A percentile compares a stretch with the other conserved stretches of the same genome.
Evolutionary conservation across 2,797 vertebrate genomes (phyloP).

Genomic region (Coccyzus lansbergi): DNA sequence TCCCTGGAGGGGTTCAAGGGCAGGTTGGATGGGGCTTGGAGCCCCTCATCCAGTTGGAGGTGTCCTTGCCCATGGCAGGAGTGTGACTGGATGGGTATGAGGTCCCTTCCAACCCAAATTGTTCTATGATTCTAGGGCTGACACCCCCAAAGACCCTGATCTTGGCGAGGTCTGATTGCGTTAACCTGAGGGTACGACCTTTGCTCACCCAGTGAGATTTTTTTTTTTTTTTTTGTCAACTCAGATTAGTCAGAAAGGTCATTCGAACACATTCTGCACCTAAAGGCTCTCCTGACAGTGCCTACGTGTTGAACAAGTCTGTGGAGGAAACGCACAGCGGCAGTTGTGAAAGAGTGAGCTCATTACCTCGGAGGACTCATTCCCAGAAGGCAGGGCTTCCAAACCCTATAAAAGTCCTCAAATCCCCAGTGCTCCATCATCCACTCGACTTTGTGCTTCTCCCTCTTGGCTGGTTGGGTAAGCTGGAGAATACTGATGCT

Average conservation of each 20-base stretch:
- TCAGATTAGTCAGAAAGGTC: neutral
- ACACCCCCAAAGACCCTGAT: neutral
- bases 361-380: slow-evolving; percentile 57
- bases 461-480: slow-evolving; percentile 1
- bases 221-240: too few relatives aligned
- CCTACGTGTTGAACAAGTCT: slow-evolving; percentile 46
- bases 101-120: too few relatives aligned
- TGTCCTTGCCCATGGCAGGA: too few relatives aligned
- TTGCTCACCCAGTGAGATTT: neutral
- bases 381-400: slow-evolving; percentile 63
- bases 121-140: neutral
- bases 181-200: neutral
- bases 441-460: neutral
- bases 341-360: slow-evolving; percentile 62
- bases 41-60: too few relatives aligned
- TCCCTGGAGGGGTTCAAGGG: too few relatives aligned
- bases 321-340: neutral
- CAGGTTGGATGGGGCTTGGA: too few relatives aligned
- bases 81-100: too few relatives aligned
- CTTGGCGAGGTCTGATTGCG: rapidly evolving
- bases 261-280: neutral
- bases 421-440: neutral
- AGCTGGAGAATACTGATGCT: neutral
- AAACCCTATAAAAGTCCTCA: slow-evolving; percentile 66
- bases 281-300: neutral